Evolutionary conservation across 2,797 vertebrate species (phyloP).

Genomic region (Petrocephalus schoutedeni): DNA sequence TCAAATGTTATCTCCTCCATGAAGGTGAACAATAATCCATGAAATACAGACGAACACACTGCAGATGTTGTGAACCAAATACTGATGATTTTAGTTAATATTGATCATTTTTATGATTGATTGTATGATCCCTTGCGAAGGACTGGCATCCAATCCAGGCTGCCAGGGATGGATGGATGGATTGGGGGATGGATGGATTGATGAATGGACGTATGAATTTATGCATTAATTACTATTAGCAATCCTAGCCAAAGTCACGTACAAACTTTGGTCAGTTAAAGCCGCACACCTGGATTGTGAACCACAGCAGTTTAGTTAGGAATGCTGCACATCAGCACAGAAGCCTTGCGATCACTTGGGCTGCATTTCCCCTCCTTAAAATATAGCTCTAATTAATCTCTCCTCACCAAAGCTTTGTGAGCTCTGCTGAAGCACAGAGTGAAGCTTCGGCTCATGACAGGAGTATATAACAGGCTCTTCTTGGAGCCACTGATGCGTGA

Average conservation of each 20-base stretch:
- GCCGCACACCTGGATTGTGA: neutral
- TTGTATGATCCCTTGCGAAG: neutral
- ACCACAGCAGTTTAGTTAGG: neutral
- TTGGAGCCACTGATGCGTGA: neutral
- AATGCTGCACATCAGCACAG: neutral
- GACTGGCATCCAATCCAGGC: neutral
- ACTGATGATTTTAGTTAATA: neutral
- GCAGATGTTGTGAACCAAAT: neutral
- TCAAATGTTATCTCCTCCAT: neutral
- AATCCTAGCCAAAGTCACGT: neutral
- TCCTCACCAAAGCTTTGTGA: neutral
- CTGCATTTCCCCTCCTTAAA: neutral
- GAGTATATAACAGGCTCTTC: neutral
- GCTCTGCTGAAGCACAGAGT: neutral
- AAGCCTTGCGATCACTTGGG: neutral
- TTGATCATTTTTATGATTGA: constrained; percentile 4
- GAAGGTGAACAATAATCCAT: neutral
- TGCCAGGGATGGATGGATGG: neutral
- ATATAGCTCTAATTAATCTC: neutral
- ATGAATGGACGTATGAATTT: neutral
- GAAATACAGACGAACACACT: neutral
- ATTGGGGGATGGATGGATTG: neutral
- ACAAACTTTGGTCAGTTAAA: neutral
- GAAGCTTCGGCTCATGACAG: neutral
- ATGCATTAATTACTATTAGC: neutral